phyloP scores from a whole-genome alignment of 2,888 invertebrate genomes.

The Esperia sulphurella region DNA sequence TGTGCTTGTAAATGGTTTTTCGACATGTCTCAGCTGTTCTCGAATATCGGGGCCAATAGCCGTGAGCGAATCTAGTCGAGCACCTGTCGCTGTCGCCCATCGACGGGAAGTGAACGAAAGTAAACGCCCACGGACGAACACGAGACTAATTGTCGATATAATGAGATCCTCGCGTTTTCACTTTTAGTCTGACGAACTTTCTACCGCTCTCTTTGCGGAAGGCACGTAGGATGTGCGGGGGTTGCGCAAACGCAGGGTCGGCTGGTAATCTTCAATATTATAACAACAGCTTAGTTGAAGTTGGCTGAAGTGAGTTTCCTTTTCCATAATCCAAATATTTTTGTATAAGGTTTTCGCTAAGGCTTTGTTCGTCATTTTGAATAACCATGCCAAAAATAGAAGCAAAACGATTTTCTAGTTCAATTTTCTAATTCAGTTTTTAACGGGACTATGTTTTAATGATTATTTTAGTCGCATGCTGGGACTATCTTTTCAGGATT shows the following conservation, averaged over 20 bases:
- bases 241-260: constrained; percentile 33
- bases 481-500: too few relatives aligned
- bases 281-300: neutral
- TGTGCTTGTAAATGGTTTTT: neutral
- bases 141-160: constrained; percentile 24
- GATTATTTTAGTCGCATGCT: too few relatives aligned
- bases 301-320: neutral
- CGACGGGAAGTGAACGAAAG: constrained; percentile 25
- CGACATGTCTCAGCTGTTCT: constrained; percentile 7
- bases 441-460: too few relatives aligned
- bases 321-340: too few relatives aligned
- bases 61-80: constrained; percentile 54
- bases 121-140: constrained; percentile 23
- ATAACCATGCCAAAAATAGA: too few relatives aligned
- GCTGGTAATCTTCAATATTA: neutral
- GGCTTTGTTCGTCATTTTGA: too few relatives aligned
- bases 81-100: constrained; percentile 54
- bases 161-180: constrained; percentile 41
- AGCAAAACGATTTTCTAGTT: too few relatives aligned
- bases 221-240: constrained; percentile 29
- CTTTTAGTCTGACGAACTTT: constrained; percentile 52
- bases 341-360: too few relatives aligned
- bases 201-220: constrained; percentile 48
- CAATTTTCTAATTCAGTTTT: too few relatives aligned
- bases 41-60: constrained; percentile 16